A percentile compares a stretch with the other conserved stretches of the same genome.
phyloP scores from a whole-genome alignment of 2,797 vertebrate genomes.

The Oophaga sylvatica region DNA sequence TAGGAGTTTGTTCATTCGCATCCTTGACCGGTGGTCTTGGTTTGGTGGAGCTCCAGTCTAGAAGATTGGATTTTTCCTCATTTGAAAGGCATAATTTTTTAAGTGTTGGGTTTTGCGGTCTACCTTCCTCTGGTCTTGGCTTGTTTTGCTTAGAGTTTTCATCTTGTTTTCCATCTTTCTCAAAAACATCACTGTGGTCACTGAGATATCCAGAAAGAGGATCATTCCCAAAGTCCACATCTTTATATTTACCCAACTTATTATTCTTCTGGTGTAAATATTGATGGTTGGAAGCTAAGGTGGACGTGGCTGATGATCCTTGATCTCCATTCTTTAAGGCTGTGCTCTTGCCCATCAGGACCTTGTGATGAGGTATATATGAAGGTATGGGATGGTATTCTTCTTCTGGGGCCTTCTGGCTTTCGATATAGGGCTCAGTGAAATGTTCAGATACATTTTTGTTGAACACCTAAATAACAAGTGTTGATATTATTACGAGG shows the following conservation, averaged over 20 bases:
- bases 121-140: constrained; percentile 46
- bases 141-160: constrained; percentile 38
- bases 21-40: constrained; percentile 51
- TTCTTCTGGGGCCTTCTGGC: constrained; percentile 59
- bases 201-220: not conserved
- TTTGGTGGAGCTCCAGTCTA: constrained; percentile 69
- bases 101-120: constrained; percentile 61
- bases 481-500: not conserved
- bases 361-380: constrained; percentile 65
- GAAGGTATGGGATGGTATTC: constrained; percentile 38
- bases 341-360: not conserved
- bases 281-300: not conserved
- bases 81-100: constrained; percentile 69
- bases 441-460: constrained; percentile 53
- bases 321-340: not conserved
- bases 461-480: constrained; percentile 61
- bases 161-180: constrained; percentile 53
- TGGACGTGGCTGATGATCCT: not conserved
- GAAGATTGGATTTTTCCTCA: constrained; percentile 73
- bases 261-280: not conserved
- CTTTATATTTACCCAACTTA: not conserved
- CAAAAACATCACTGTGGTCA: constrained; percentile 27
- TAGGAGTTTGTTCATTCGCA: constrained; percentile 20
- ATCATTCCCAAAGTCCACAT: not conserved
- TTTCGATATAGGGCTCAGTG: constrained; percentile 60